Evolutionary conservation across 2,797 vertebrate species (phyloP).

Genomic region (Amblyraja radiata): DNA sequence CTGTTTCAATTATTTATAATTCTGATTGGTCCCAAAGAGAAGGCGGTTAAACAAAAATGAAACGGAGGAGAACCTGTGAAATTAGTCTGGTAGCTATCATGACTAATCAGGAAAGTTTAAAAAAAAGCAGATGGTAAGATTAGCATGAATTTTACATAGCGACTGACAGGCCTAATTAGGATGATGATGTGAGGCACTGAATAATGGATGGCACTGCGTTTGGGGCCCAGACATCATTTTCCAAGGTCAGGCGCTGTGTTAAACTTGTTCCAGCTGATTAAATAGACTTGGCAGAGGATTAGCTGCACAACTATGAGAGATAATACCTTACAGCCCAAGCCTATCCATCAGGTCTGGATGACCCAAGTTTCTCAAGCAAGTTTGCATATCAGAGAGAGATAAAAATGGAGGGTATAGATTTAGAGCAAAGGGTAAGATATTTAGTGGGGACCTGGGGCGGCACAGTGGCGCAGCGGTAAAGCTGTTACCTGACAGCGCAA

Average conservation of each 20-base stretch:
- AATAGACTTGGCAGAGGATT: not conserved
- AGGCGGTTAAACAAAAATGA: not conserved
- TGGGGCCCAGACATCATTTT: not conserved
- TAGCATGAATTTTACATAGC: slow-evolving; percentile 28
- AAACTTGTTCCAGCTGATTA: not conserved
- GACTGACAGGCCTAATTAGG: slow-evolving; percentile 31
- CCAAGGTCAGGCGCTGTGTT: slow-evolving; percentile 10
- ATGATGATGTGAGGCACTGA: slow-evolving; percentile 10
- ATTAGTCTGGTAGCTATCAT: not conserved
- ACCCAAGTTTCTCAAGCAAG: not conserved
- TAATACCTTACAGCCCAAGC: not conserved
- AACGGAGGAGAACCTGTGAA: not conserved
- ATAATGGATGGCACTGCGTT: slow-evolving; percentile 22
- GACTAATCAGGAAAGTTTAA: not conserved
- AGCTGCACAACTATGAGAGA: not conserved
- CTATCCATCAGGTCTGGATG: not conserved
- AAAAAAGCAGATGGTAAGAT: slow-evolving; percentile 33
- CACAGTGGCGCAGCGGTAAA: too few relatives aligned
- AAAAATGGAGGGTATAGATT: too few relatives aligned
- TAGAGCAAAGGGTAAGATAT: too few relatives aligned
- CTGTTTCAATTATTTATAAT: not conserved
- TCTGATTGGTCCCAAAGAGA: not conserved
- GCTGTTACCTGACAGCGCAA: too few relatives aligned
- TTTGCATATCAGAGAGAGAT: not conserved
- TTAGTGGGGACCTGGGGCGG: too few relatives aligned